A percentile compares a stretch with the other conserved stretches of the same genome.
phyloP scores from a whole-genome alignment of 2,113 vertebrate genomes.

The Thunnus thynnus region DNA sequence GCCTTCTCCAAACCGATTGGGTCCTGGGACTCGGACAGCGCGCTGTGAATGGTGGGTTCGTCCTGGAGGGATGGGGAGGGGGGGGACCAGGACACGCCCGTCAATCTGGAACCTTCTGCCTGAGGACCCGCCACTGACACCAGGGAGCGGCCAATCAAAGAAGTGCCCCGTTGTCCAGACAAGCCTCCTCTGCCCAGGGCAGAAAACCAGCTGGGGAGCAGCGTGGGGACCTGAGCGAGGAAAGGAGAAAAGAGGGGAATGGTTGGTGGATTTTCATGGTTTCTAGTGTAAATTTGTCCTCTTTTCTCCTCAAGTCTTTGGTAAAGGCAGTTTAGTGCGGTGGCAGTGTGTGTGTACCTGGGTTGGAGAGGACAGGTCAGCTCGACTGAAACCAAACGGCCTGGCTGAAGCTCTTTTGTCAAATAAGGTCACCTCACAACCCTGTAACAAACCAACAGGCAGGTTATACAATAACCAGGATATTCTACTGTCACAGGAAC shows the following conservation, averaged over 20 bases:
- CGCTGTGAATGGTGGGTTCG: slow-evolving; percentile 91
- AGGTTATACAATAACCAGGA: slow-evolving; percentile 2
- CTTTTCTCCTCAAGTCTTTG: background rate
- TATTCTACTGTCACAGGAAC: background rate
- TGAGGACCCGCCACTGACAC: slow-evolving; percentile 65
- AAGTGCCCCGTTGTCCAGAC: slow-evolving; percentile 64
- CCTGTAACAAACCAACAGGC: slow-evolving; percentile 58
- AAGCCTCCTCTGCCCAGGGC: slow-evolving; percentile 67
- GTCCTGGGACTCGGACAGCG: slow-evolving; percentile 90
- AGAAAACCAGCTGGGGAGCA: slow-evolving; percentile 82
- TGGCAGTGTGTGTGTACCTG: slow-evolving; percentile 66
- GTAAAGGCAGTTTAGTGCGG: background rate
- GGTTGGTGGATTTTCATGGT: background rate
- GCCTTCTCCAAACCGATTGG: slow-evolving; percentile 94
- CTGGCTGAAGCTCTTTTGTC: slow-evolving; percentile 80
- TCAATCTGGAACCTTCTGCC: slow-evolving; percentile 77
- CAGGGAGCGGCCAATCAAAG: slow-evolving; percentile 72
- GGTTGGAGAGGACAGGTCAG: slow-evolving; percentile 81
- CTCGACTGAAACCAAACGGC: slow-evolving; percentile 77
- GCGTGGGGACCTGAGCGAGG: slow-evolving; percentile 75
- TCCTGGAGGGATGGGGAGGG: slow-evolving; percentile 86
- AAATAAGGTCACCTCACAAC: slow-evolving; percentile 76
- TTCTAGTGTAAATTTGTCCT: background rate
- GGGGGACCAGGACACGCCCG: slow-evolving; percentile 82
- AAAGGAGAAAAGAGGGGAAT: background rate